Conservation (phyloP, 2,888 invertebrate genomes). For the Ormia ochracea region DNA sequence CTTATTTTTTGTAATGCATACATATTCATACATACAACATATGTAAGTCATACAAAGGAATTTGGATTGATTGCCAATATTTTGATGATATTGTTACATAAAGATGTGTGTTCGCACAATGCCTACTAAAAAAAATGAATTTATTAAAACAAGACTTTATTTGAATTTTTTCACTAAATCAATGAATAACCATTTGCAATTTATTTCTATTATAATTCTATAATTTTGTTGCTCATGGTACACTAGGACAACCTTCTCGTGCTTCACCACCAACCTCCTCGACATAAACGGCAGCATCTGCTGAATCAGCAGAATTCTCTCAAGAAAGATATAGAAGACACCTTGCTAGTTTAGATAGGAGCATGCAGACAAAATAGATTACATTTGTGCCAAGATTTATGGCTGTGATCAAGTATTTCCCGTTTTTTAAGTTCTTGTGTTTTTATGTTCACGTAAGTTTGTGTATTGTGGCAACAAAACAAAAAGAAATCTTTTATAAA, state of each 20-base stretch:
- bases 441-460: conserved; percentile 1
- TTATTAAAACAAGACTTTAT: background rate
- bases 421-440: conserved; percentile 52
- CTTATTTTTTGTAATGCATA: background rate
- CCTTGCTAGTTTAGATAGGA: conserved; percentile 45
- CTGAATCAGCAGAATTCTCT: conserved; percentile 24
- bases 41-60: no score
- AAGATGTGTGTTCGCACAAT: no score
- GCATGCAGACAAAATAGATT: conserved; percentile 57
- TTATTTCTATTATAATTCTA: conserved; percentile 2
- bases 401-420: conserved; percentile 62
- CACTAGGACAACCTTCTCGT: background rate
- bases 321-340: conserved; percentile 34
- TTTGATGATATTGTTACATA: no score
- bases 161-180: conserved; percentile 10
- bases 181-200: background rate
- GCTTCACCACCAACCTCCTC: conserved; percentile 21
- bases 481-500: conserved; percentile 10
- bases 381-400: conserved; percentile 63
- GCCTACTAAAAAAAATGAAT: background rate
- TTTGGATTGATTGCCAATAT: no score
- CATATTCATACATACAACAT: no score
- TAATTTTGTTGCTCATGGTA: background rate
- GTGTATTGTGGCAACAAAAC: background rate
- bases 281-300: conserved; percentile 27